Conservation (phyloP, 2,888 invertebrate genomes). For the Pyrgus malvae region DNA sequence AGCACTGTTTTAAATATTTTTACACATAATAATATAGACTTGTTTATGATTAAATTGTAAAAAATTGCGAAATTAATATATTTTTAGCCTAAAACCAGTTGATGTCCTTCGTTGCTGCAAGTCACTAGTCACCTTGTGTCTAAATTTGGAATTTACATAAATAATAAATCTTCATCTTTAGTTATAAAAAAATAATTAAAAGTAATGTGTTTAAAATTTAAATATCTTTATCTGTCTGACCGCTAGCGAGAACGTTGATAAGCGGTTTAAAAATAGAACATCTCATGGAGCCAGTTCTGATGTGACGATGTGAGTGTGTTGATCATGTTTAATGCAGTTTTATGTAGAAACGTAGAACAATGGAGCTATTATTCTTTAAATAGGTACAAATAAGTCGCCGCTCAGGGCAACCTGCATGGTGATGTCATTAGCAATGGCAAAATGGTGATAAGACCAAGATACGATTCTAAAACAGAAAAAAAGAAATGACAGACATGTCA, state of each 20-base stretch:
- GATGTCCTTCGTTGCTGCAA: no score
- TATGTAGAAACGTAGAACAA: constrained; percentile 19
- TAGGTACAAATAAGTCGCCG: not conserved
- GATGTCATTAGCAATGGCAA: no score
- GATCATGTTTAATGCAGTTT: constrained; percentile 21
- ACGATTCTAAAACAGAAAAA: no score
- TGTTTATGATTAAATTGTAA: no score
- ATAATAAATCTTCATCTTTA: not conserved
- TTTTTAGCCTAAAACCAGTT: no score
- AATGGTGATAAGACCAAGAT: no score
- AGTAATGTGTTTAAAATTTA: constrained; percentile 12
- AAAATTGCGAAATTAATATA: no score
- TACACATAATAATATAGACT: no score
- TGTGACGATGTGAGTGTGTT: not conserved
- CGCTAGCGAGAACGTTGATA: constrained; percentile 12
- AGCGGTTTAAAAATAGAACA: constrained; percentile 25
- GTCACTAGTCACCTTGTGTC: no score
- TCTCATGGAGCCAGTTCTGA: constrained; percentile 21
- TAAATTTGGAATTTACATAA: no score
- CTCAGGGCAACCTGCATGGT: not conserved
- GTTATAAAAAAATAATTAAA: not conserved
- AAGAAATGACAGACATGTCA: no score
- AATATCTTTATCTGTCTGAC: constrained; percentile 22
- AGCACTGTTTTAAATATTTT: no score
- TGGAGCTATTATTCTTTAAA: constrained; percentile 16